Percentiles rank a stretch among this genome's conserved stretches.
Conservation (phyloP, 2,888 invertebrate genomes). For the Allygus modestus region DNA sequence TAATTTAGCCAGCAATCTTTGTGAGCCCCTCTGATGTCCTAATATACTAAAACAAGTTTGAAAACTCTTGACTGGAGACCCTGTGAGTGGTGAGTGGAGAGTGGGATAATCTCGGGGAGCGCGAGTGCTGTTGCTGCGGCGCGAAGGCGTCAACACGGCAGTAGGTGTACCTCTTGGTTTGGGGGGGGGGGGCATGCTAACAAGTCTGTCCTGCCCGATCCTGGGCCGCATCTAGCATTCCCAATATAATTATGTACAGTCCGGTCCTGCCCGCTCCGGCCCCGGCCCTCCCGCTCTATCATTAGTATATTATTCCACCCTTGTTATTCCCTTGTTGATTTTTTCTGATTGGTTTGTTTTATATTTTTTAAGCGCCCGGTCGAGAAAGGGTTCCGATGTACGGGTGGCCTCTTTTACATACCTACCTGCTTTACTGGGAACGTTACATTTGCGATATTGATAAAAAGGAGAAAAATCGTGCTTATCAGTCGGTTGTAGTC, state of each 20-base stretch:
- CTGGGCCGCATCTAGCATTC: slow-evolving; percentile 54
- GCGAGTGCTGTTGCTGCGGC: not conserved
- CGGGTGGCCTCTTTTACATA: slow-evolving; percentile 31
- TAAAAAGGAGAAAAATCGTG: too few relatives aligned
- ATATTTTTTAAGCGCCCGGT: slow-evolving; percentile 11
- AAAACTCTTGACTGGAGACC: too few relatives aligned
- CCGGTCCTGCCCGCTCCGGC: not conserved
- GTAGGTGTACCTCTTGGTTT: slow-evolving; percentile 42
- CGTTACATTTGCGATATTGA: not conserved
- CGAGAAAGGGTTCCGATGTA: slow-evolving; percentile 1
- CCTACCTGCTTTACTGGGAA: not conserved
- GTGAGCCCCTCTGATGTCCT: too few relatives aligned
- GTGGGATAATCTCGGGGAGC: not conserved
- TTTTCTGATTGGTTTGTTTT: slow-evolving; percentile 43
- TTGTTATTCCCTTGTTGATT: slow-evolving; percentile 44
- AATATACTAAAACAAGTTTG: too few relatives aligned
- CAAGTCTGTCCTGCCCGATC: slow-evolving; percentile 53
- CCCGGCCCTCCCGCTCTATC: slow-evolving; percentile 5
- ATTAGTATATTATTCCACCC: slow-evolving; percentile 47
- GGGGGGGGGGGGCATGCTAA: slow-evolving; percentile 44
- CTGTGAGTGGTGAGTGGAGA: too few relatives aligned
- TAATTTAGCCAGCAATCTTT: too few relatives aligned
- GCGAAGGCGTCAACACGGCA: slow-evolving; percentile 29
- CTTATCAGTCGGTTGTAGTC: too few relatives aligned
- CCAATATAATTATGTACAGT: slow-evolving; percentile 59